phyloP scores from a whole-genome alignment of 2,797 vertebrate genomes.

The Ispidina lecontei region DNA sequence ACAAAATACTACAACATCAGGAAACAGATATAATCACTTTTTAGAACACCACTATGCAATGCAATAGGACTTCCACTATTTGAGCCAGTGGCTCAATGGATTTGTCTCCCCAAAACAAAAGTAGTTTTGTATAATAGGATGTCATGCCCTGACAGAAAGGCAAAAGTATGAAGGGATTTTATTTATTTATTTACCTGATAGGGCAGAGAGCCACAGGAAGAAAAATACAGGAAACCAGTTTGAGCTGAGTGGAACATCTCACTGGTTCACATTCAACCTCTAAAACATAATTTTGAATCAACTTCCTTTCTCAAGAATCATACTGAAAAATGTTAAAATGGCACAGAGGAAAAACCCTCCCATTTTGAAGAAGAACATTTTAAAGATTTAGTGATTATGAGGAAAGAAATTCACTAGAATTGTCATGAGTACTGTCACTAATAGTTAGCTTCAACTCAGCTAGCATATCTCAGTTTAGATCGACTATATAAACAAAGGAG shows the following conservation, averaged over 20 bases:
- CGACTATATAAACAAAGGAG: neutral
- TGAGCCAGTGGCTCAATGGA: neutral
- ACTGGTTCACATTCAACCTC: neutral
- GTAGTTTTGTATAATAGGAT: neutral
- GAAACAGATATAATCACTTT: neutral
- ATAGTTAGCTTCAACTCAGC: neutral
- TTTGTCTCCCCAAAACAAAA: neutral
- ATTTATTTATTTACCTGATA: neutral
- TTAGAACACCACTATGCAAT: neutral
- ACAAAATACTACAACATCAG: neutral
- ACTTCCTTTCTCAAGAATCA: neutral
- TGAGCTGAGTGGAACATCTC: neutral
- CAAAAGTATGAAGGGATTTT: neutral
- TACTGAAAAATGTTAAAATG: neutral
- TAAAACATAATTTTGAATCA: neutral
- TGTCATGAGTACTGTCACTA: neutral
- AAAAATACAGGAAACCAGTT: neutral
- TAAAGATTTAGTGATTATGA: neutral
- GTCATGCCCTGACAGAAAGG: neutral
- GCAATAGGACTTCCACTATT: neutral
- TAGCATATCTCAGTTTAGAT: neutral
- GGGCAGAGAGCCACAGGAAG: neutral
- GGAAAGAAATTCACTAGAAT: neutral
- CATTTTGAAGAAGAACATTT: neutral
- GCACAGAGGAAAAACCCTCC: rapidly evolving